Evolutionary conservation across 2,888 invertebrate species (phyloP).

Genomic region (Catonia carolina): DNA sequence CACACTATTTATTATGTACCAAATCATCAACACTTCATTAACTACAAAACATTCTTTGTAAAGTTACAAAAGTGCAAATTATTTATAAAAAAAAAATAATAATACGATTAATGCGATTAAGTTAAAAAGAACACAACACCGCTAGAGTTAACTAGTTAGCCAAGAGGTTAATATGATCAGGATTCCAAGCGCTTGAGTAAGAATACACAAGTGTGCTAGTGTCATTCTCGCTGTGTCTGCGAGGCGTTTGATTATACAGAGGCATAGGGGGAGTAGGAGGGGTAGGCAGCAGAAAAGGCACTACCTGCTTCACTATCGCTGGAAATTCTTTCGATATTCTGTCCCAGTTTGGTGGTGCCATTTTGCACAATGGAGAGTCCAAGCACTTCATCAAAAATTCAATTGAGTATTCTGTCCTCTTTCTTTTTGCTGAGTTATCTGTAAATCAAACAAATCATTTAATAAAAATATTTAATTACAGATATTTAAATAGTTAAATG

Average conservation of each 20-base stretch:
- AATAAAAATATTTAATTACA: no score
- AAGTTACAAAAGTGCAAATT: neutral
- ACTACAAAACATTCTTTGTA: no score
- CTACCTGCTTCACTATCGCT: constrained; percentile 36
- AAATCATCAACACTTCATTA: no score
- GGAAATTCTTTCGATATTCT: constrained; percentile 33
- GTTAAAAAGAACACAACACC: constrained; percentile 3
- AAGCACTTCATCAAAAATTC: constrained; percentile 52
- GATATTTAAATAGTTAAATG: no score
- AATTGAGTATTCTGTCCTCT: constrained; percentile 43
- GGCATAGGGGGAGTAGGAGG: neutral
- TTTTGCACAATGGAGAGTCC: constrained; percentile 42
- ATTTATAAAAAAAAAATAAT: constrained; percentile 9
- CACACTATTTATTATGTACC: no score
- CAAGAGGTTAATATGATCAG: neutral
- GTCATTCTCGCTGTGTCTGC: neutral
- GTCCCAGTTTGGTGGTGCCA: constrained; percentile 35
- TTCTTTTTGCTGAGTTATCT: constrained; percentile 35
- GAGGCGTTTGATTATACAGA: neutral
- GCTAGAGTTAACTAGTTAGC: neutral
- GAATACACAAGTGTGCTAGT: neutral
- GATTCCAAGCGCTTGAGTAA: constrained; percentile 11
- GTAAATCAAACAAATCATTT: no score
- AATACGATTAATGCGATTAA: neutral
- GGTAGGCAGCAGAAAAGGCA: constrained; percentile 9